Percentiles rank a stretch among this genome's conserved stretches.
Evolutionary conservation across 2,888 invertebrate genomes (phyloP).

Genomic region (Hydraecia micacea): DNA sequence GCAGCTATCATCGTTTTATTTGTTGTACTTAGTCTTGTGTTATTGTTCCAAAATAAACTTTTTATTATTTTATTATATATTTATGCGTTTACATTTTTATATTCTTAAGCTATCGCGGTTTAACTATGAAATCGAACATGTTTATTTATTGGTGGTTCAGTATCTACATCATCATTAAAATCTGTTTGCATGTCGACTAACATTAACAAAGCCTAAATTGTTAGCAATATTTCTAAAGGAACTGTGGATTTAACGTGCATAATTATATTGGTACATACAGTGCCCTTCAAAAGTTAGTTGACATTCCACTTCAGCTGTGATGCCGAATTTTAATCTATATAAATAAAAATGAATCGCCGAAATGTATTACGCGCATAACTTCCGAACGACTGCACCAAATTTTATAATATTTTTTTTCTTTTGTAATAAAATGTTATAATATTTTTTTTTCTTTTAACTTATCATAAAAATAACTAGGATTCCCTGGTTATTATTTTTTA

Average conservation of each 20-base stretch:
- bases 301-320: not conserved
- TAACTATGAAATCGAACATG: not conserved
- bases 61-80: no score
- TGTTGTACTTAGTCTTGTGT: no score
- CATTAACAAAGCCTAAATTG: not conserved
- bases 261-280: not conserved
- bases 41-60: no score
- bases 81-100: slow-evolving; percentile 42
- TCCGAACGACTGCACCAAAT: no score
- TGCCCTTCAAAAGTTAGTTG: not conserved
- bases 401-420: no score
- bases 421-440: no score
- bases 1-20: no score
- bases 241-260: not conserved
- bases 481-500: not conserved
- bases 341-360: no score
- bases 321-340: not conserved
- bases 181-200: not conserved
- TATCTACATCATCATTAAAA: slow-evolving; percentile 10
- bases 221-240: slow-evolving; percentile 10
- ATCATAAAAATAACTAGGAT: no score
- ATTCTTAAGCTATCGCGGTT: slow-evolving; percentile 17
- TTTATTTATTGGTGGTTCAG: slow-evolving; percentile 18
- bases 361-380: no score
- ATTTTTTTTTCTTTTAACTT: no score